phyloP scores from a whole-genome alignment of 2,113 vertebrate species.

The Salvelinus namaycush region DNA sequence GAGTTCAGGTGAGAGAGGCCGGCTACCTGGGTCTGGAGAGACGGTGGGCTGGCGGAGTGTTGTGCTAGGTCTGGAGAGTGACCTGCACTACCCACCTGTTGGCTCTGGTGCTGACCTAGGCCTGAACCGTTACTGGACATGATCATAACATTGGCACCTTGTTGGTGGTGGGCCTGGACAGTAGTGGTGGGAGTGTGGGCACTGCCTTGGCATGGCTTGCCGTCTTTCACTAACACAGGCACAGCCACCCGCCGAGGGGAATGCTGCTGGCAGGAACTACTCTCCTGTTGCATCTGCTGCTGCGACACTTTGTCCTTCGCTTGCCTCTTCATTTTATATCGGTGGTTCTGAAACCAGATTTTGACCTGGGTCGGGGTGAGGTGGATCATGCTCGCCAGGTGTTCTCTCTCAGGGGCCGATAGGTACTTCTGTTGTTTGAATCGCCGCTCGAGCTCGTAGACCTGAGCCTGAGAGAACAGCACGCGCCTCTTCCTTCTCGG shows the following conservation, averaged over 20 bases:
- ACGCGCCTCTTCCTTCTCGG: constrained; percentile 94
- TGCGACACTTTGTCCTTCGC: constrained; percentile 99
- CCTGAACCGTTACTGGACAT: constrained; percentile 84
- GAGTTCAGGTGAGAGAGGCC: constrained; percentile 95
- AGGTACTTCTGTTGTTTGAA: constrained; percentile 99
- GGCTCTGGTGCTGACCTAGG: constrained; percentile 87
- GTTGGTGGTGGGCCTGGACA: constrained; percentile 85
- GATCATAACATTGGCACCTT: constrained; percentile 87
- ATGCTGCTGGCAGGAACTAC: constrained; percentile 88
- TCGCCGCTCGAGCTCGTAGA: constrained; percentile 97
- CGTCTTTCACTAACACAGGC: constrained; percentile 97
- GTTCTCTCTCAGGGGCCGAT: constrained; percentile 96
- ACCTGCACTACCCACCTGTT: constrained; percentile 93
- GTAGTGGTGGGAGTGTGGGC: constrained; percentile 84
- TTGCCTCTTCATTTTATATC: constrained; percentile 99
- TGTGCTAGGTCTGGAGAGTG: constrained; percentile 95
- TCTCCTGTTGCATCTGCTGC: constrained; percentile 97
- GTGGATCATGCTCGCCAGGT: constrained; percentile 99
- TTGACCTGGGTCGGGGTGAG: constrained; percentile 99
- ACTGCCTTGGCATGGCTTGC: constrained; percentile 95
- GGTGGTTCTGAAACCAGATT: constrained; percentile 99
- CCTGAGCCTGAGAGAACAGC: constrained; percentile 99
- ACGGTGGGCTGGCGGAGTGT: constrained; percentile 90
- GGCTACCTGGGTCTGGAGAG: constrained; percentile 92
- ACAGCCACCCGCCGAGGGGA: constrained; percentile 96